Conservation (phyloP, 2,797 vertebrate genomes). For the Crocidura indochinensis region DNA sequence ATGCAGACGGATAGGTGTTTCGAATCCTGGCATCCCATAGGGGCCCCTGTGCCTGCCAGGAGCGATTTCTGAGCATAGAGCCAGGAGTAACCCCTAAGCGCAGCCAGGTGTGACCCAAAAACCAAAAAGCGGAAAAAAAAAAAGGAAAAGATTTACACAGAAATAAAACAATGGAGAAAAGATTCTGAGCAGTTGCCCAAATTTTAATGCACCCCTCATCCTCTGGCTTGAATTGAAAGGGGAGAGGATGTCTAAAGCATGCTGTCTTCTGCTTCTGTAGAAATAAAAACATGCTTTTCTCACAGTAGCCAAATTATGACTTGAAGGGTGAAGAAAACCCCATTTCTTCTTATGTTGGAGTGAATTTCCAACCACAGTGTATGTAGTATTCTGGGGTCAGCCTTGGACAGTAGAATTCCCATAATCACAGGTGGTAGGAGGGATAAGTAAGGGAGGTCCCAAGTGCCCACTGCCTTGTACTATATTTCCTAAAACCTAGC, state of each 20-base stretch:
- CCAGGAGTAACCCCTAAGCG: no score
- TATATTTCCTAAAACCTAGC: neutral
- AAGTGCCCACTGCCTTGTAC: neutral
- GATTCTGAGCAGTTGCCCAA: neutral
- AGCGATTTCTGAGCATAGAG: no score
- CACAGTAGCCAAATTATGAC: neutral
- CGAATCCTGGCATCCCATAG: no score
- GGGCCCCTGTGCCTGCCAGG: no score
- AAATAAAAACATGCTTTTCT: neutral
- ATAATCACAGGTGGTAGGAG: neutral
- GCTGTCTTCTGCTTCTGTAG: neutral
- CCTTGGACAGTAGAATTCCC: neutral
- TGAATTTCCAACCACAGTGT: neutral
- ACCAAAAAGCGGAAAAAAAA: no score
- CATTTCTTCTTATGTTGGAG: neutral
- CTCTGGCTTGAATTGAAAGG: neutral
- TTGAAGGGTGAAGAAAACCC: neutral
- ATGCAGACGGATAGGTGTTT: no score
- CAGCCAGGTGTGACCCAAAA: no score
- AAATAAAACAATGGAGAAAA: neutral
- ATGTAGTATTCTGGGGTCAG: rapidly evolving
- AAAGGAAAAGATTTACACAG: constrained; percentile 17
- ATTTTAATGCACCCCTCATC: neutral
- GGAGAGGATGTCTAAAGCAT: neutral
- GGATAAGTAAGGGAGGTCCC: neutral